A percentile compares a stretch with the other conserved stretches of the same genome.
These are phyloP conservation scores for Asobara japonica DNA, from an alignment of 1,140 invertebrate genomes.

Conservation along the genomic window DNA sequence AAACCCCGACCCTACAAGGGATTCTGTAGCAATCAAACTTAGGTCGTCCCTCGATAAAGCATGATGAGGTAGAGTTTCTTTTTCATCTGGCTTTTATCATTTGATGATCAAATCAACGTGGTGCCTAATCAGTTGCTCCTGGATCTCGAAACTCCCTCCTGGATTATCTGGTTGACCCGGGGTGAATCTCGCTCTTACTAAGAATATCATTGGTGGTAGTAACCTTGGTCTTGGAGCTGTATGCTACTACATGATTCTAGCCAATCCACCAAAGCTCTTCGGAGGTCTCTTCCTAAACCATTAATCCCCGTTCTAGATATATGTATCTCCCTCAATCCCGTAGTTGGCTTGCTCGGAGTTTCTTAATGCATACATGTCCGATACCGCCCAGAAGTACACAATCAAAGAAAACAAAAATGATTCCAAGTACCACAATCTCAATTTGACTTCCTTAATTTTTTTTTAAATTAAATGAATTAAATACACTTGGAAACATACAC, in stretches of 20 bases:
- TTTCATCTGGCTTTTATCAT: not conserved
- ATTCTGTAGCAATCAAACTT: not conserved
- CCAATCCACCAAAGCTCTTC: slow-evolving; percentile 5
- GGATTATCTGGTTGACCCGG: not conserved
- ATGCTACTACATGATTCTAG: not conserved
- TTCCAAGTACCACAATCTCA: too few relatives aligned
- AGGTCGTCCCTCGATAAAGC: slow-evolving; percentile 10
- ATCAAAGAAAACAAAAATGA: not conserved
- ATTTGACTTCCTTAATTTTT: too few relatives aligned
- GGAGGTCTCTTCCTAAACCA: slow-evolving; percentile 8
- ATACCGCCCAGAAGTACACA: not conserved
- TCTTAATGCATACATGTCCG: not conserved
- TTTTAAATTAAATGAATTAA: too few relatives aligned
- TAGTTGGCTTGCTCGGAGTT: not conserved
- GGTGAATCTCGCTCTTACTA: not conserved
- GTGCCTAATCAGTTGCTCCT: not conserved
- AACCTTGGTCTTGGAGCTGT: not conserved
- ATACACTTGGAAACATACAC: too few relatives aligned
- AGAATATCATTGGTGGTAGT: not conserved
- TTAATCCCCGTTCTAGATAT: not conserved
- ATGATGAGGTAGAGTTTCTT: not conserved
- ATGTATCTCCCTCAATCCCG: not conserved
- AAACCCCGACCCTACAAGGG: not conserved
- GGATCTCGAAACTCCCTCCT: not conserved
- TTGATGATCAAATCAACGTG: not conserved